phyloP scores from a whole-genome alignment of 1,140 invertebrate species.

The Paralvinella palmiformis region DNA sequence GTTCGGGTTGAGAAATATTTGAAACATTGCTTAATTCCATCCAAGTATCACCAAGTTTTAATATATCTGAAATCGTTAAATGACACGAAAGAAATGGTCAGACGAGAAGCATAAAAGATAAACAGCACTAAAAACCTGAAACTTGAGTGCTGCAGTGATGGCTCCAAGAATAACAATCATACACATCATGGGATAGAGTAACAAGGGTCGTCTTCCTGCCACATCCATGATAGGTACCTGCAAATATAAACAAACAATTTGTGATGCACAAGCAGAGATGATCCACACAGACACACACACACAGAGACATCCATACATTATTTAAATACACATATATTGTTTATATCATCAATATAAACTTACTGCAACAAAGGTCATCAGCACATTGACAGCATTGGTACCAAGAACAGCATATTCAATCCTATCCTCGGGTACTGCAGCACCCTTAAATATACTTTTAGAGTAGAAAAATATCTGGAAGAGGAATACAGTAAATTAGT shows the following conservation, averaged over 20 bases:
- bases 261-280: not conserved
- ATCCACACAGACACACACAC: not conserved
- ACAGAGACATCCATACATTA: no score
- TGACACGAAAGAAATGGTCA: no score
- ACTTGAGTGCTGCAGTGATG: slow-evolving; percentile 61
- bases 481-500: no score
- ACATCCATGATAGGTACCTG: slow-evolving; percentile 50
- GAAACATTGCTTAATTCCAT: no score
- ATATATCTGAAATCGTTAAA: no score
- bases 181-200: slow-evolving; percentile 49
- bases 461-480: slow-evolving; percentile 75
- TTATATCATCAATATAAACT: not conserved
- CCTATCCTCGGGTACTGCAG: slow-evolving; percentile 56
- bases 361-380: slow-evolving; percentile 46
- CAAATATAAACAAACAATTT: not conserved
- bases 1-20: no score
- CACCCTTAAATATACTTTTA: slow-evolving; percentile 69
- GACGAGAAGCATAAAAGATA: no score
- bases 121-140: slow-evolving; percentile 65
- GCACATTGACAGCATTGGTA: slow-evolving; percentile 55
- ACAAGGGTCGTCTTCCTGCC: slow-evolving; percentile 70
- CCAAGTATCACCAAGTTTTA: no score
- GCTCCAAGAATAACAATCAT: slow-evolving; percentile 64
- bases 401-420: slow-evolving; percentile 77
- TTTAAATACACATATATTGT: no score